These are phyloP conservation scores for Pteropus rufus DNA, from an alignment of 2,797 vertebrate species.

Conservation along the genomic window DNA sequence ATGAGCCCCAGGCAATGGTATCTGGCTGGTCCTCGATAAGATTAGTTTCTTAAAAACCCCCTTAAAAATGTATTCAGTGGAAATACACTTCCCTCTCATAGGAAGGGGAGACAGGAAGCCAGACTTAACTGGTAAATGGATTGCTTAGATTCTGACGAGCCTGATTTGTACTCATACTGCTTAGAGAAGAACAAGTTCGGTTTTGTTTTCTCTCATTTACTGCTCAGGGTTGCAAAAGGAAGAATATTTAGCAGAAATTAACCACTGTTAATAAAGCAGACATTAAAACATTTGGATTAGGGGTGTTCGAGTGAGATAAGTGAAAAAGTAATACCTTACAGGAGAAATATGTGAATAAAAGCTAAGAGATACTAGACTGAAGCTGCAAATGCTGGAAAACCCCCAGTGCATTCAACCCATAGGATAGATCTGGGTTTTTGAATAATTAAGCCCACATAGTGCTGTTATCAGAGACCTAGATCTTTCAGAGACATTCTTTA, in stretches of 20 bases:
- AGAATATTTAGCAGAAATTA: neutral
- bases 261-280: neutral
- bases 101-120: neutral
- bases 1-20: neutral
- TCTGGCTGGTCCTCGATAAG: neutral
- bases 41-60: neutral
- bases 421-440: neutral
- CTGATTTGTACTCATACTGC: neutral
- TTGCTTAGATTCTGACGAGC: neutral
- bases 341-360: neutral
- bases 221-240: neutral
- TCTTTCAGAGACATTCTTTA: conserved; percentile 36
- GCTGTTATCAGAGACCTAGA: neutral
- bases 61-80: neutral
- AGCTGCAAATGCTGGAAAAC: neutral
- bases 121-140: neutral
- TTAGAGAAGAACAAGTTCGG: neutral
- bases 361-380: neutral
- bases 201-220: neutral
- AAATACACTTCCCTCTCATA: neutral
- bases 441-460: neutral
- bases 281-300: neutral
- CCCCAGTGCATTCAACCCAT: neutral
- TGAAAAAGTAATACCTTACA: neutral
- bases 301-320: no score